Conservation (phyloP, 2,888 invertebrate species). For the Emmelina monodactyla region DNA sequence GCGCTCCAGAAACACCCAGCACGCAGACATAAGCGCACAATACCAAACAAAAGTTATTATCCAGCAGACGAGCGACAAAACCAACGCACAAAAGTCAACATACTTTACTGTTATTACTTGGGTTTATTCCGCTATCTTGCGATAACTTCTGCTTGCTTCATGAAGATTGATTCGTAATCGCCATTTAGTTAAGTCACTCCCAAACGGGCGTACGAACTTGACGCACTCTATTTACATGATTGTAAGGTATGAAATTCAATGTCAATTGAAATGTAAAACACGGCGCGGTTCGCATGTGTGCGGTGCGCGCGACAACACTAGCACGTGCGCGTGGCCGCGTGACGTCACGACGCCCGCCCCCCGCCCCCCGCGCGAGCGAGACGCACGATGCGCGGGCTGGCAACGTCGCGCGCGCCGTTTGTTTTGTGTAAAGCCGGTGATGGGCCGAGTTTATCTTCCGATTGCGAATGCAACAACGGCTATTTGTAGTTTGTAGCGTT, state of each 20-base stretch:
- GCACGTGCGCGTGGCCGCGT: conserved; percentile 50
- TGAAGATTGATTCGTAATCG: neutral
- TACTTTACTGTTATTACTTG: conserved; percentile 12
- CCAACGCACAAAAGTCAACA: conserved; percentile 12
- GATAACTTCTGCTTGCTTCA: conserved; percentile 4
- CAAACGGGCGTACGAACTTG: conserved; percentile 15
- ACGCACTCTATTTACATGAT: conserved; percentile 19
- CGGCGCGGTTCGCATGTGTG: conserved; percentile 39
- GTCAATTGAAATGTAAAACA: conserved; percentile 31
- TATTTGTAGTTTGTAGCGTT: conserved; percentile 46
- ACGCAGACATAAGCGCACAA: too few relatives aligned
- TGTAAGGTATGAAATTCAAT: conserved; percentile 23
- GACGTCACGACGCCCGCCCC: conserved; percentile 47
- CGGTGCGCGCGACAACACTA: conserved; percentile 55
- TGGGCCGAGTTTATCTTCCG: conserved; percentile 58
- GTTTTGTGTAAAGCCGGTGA: conserved; percentile 52
- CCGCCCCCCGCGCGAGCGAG: conserved; percentile 39
- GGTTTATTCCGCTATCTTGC: conserved; percentile 14
- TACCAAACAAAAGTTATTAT: too few relatives aligned
- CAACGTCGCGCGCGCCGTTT: conserved; percentile 52
- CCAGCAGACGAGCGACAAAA: conserved; percentile 13
- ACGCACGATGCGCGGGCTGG: conserved; percentile 32
- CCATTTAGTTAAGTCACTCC: conserved; percentile 6
- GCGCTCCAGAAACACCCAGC: conserved; percentile 33
- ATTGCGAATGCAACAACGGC: conserved; percentile 55